Percentiles rank a stretch among this genome's conserved stretches.
Conservation (phyloP, 2,797 vertebrate genomes). For the Arctocebus calabarensis region DNA sequence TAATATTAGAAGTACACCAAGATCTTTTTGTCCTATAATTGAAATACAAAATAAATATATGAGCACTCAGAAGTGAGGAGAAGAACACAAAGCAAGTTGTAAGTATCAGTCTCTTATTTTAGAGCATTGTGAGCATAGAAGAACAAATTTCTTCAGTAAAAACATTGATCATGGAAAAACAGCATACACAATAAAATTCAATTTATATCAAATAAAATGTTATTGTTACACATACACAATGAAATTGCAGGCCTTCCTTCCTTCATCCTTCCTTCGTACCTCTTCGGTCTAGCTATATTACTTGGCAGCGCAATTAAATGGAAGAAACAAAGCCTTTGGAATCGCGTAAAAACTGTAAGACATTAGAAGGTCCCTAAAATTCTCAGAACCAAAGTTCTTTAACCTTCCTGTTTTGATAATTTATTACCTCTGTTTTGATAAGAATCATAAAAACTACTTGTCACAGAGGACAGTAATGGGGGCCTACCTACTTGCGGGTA, state of each 20-base stretch:
- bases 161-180: neutral
- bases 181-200: neutral
- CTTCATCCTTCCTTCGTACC: neutral
- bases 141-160: neutral
- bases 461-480: neutral
- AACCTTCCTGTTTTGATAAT: neutral
- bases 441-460: neutral
- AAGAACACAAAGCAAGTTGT: neutral
- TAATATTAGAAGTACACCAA: neutral
- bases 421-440: neutral
- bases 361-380: too few species aligned
- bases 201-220: neutral
- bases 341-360: too few species aligned
- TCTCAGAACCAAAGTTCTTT: neutral
- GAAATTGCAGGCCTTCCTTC: neutral
- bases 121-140: neutral
- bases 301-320: too few species aligned
- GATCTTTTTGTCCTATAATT: neutral
- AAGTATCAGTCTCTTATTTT: neutral
- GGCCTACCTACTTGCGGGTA: neutral
- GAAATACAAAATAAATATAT: neutral
- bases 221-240: neutral
- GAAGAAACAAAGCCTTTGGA: too few species aligned
- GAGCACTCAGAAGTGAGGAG: neutral
- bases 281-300: too few species aligned